Conservation (phyloP, 2,888 invertebrate genomes). For the Synergus itoensis region DNA sequence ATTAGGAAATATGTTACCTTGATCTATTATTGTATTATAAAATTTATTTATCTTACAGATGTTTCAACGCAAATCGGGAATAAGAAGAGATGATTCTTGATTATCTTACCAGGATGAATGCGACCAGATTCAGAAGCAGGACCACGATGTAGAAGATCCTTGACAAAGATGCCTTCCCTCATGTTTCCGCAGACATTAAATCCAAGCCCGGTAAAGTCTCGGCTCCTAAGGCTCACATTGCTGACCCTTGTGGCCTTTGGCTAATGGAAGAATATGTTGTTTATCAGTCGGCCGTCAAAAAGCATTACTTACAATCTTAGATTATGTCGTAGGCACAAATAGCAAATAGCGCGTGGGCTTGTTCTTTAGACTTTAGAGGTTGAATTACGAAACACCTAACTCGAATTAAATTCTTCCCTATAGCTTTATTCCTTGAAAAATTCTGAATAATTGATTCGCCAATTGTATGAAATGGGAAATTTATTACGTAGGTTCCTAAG, state of each 20-base stretch:
- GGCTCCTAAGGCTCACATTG: conserved; percentile 88
- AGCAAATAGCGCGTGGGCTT: conserved; percentile 49
- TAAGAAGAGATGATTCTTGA: not conserved
- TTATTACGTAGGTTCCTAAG: not conserved
- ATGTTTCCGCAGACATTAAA: conserved; percentile 94
- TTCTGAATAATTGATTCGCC: conserved; percentile 23
- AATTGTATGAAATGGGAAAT: not conserved
- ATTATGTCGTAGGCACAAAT: conserved; percentile 43
- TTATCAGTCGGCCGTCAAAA: conserved; percentile 46
- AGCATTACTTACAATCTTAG: conserved; percentile 12
- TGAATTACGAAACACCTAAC: conserved; percentile 1
- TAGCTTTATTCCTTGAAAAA: not conserved
- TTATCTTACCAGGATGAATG: conserved; percentile 86
- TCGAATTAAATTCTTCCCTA: conserved; percentile 12
- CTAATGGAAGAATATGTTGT: conserved; percentile 73
- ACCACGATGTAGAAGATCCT: conserved; percentile 91
- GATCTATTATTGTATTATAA: too few relatives aligned
- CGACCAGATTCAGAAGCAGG: conserved; percentile 92
- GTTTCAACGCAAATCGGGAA: too few relatives aligned
- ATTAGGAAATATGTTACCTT: too few relatives aligned
- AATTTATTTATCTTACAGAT: too few relatives aligned
- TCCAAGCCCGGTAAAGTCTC: conserved; percentile 93
- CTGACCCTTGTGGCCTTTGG: conserved; percentile 80
- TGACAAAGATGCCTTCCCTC: conserved; percentile 93
- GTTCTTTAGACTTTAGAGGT: conserved; percentile 38